A percentile compares a stretch with the other conserved stretches of the same genome.
Evolutionary conservation across 2,888 invertebrate species (phyloP).

Genomic region (Zootermopsis nevadensis): DNA sequence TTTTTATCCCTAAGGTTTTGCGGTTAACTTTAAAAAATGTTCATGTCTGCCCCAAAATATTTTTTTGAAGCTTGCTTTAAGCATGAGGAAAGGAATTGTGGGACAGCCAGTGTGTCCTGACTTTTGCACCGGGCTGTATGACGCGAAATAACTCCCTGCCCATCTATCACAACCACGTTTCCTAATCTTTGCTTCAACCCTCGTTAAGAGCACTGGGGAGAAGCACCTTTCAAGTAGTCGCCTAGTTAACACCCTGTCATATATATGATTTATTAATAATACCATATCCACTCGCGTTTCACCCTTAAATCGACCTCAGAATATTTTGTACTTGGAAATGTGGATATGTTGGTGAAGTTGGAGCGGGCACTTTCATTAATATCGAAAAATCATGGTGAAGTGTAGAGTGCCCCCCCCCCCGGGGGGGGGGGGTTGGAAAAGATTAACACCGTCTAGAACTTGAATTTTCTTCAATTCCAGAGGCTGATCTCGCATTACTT

Average conservation of each 20-base stretch:
- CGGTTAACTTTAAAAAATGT: too few relatives aligned
- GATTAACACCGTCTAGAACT: background rate
- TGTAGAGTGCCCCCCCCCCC: background rate
- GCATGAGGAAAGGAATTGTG: too few relatives aligned
- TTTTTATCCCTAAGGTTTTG: too few relatives aligned
- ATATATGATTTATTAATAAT: background rate
- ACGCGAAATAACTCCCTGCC: background rate
- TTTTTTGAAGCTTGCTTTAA: too few relatives aligned
- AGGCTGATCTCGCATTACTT: too few relatives aligned
- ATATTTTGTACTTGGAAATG: background rate
- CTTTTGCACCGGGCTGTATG: too few relatives aligned
- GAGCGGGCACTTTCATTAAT: background rate
- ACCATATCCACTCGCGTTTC: background rate
- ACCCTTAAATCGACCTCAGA: background rate
- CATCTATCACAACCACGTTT: background rate
- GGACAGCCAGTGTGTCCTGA: too few relatives aligned
- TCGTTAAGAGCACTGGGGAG: background rate
- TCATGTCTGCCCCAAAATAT: too few relatives aligned
- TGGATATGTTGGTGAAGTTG: background rate
- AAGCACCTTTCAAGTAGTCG: background rate
- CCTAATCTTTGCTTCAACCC: background rate
- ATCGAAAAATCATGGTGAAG: background rate
- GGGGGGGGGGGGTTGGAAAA: background rate
- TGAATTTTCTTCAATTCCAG: background rate
- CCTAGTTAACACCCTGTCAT: background rate